Conservation (phyloP, 1,140 invertebrate genomes). For the Zaprionus tsacasi region DNA sequence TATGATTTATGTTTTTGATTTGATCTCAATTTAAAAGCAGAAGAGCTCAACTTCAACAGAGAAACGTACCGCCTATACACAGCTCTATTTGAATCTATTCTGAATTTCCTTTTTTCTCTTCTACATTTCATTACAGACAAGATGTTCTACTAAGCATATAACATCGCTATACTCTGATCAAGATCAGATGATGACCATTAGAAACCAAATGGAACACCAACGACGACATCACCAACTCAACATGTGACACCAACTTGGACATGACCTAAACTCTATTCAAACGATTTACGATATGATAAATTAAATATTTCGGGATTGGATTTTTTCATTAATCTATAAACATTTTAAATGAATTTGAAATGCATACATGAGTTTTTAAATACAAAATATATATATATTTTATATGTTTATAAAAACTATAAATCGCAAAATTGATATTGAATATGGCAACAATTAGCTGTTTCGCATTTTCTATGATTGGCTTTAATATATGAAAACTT, state of each 20-base stretch:
- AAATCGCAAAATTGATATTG: conserved; percentile 62
- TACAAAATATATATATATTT: conserved; percentile 67
- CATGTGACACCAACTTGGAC: conserved; percentile 36
- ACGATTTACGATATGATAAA: conserved; percentile 25
- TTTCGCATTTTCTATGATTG: conserved; percentile 77
- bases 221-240: conserved; percentile 19
- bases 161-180: background rate
- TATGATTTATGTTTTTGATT: conserved; percentile 62
- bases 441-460: conserved; percentile 68
- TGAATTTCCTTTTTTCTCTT: background rate
- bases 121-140: conserved; percentile 36
- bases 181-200: conserved; percentile 3
- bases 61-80: conserved; percentile 44
- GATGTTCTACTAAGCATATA: conserved; percentile 35
- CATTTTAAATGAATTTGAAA: conserved; percentile 71
- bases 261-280: conserved; percentile 30
- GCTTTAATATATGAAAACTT: conserved; percentile 74
- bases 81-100: background rate
- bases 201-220: conserved; percentile 16
- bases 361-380: conserved; percentile 75
- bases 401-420: conserved; percentile 80
- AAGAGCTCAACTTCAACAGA: conserved; percentile 76
- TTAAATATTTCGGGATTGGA: conserved; percentile 63
- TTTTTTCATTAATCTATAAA: conserved; percentile 62
- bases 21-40: conserved; percentile 59